These are phyloP conservation scores for Centroberyx gerrardi DNA, from an alignment of 2,797 vertebrate genomes.

Conservation along the genomic window DNA sequence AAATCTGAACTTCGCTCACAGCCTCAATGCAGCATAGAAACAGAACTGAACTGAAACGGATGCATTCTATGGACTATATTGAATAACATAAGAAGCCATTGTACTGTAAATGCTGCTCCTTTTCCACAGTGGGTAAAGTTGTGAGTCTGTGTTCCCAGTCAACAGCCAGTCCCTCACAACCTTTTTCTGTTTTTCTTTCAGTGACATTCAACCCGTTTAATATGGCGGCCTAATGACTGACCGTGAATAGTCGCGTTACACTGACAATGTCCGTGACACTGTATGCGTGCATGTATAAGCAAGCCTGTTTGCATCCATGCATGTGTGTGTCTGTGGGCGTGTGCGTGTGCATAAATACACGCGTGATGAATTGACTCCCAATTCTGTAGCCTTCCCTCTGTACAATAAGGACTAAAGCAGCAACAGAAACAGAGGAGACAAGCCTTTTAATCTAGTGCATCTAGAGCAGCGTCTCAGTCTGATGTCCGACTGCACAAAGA, in stretches of 20 bases:
- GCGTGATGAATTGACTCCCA: constrained; percentile 61
- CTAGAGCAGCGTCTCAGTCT: constrained; percentile 63
- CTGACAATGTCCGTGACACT: constrained; percentile 57
- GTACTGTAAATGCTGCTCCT: neutral
- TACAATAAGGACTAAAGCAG: constrained; percentile 62
- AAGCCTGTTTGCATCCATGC: constrained; percentile 38
- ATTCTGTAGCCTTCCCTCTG: constrained; percentile 41
- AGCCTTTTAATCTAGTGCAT: constrained; percentile 80
- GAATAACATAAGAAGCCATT: constrained; percentile 3
- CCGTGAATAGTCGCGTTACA: constrained; percentile 51
- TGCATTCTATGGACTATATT: neutral
- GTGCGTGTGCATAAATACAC: constrained; percentile 58
- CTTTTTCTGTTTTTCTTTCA: constrained; percentile 19
- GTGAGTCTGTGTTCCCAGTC: constrained; percentile 25
- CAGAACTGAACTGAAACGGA: neutral
- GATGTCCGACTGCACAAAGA: constrained; percentile 75
- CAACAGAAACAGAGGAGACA: constrained; percentile 45
- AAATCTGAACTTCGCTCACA: constrained; percentile 10
- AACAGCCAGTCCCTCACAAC: constrained; percentile 7
- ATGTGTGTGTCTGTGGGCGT: constrained; percentile 31
- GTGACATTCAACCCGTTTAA: constrained; percentile 40
- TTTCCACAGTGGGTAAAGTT: neutral
- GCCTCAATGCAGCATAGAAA: neutral
- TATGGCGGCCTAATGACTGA: constrained; percentile 63
- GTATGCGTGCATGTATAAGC: constrained; percentile 56